Base-by-base conservation (phyloP, 2,113 vertebrate species). In the Malurus alboscapulatus region DNA sequence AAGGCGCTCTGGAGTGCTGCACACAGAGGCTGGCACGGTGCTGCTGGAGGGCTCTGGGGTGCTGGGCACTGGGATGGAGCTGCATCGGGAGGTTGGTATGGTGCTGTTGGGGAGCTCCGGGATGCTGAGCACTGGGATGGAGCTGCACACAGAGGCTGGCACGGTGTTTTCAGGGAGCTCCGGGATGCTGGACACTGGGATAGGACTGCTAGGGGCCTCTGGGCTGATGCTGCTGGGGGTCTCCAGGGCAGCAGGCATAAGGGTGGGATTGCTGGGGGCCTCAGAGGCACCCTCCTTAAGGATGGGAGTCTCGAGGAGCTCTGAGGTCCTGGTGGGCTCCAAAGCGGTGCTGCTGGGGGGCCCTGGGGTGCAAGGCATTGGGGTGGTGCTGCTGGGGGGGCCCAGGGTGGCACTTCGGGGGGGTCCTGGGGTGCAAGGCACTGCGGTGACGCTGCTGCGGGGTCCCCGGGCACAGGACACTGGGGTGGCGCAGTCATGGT, bases 391-490 rank as follows among this genome's bases (percentile, higher is more conserved):
- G 17, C 20, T 7, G 14, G 30, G 17, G 4, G 57, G 32, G 15
- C 2, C 17, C 20, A n/a, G 7, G 22, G 26, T 0, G 26, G 45
- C 48, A 9, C n/a, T 65, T 40, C 1, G 15, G 2, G 4, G 29
- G 18, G 7, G 1, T 51, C 30, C 26, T 10, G 27, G 38, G 10
- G 4, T 34, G 30, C 51, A 12, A 30, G 72, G n/a, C 32, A 12
- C 22, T 0, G 17, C 7, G 22, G 12, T 14, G 26, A n/a, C 1
- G 26, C 80, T 92, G 42, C 50, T 34, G 32, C 54, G 18, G 7
- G 20, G 10, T 1, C 21, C 24, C 15, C 12, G 50, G 24, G 36
- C 10, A 3, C 47, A 24, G 42, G 90, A 34, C 63, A 36, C 62
- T 1, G 88, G 82, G 6, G 50, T 81, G 47, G n/a, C 14, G 0